These are phyloP conservation scores for Chondrosia reniformis DNA, from an alignment of 37 sponge, comb jelly and placozoan genomes.

Conservation along the genomic window DNA sequence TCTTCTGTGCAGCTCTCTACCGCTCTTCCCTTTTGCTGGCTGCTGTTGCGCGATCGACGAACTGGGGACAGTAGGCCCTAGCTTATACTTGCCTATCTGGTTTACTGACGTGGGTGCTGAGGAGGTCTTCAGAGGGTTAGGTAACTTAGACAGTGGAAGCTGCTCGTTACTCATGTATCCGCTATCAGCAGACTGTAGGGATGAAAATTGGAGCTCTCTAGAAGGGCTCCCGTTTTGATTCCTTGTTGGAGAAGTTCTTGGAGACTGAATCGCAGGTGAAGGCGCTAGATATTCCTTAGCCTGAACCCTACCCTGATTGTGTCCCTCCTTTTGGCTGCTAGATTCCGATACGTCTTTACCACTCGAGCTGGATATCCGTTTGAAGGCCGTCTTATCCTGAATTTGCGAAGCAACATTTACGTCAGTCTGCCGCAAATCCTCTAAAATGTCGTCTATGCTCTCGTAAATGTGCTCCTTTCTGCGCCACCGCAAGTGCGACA, in stretches of 20 bases:
- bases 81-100: neutral
- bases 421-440: neutral
- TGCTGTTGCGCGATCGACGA: neutral
- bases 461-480: conserved; percentile 35
- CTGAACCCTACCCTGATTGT: neutral
- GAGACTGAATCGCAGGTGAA: neutral
- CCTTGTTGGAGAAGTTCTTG: neutral
- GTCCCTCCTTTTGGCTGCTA: neutral
- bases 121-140: too few species aligned
- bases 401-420: too few species aligned
- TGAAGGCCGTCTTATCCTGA: neutral
- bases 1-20: neutral
- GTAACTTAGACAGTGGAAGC: neutral
- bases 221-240: neutral
- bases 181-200: conserved; percentile 20
- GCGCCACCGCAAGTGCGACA: neutral
- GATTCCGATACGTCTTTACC: too few species aligned
- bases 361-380: too few species aligned
- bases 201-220: neutral
- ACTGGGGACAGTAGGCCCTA: neutral
- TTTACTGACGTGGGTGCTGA: too few species aligned
- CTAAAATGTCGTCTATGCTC: conserved; percentile 16
- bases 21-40: neutral
- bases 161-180: conserved; percentile 2
- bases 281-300: neutral